Conservation (phyloP, 2,888 invertebrate species). For the Megaustenia siamemsis region DNA sequence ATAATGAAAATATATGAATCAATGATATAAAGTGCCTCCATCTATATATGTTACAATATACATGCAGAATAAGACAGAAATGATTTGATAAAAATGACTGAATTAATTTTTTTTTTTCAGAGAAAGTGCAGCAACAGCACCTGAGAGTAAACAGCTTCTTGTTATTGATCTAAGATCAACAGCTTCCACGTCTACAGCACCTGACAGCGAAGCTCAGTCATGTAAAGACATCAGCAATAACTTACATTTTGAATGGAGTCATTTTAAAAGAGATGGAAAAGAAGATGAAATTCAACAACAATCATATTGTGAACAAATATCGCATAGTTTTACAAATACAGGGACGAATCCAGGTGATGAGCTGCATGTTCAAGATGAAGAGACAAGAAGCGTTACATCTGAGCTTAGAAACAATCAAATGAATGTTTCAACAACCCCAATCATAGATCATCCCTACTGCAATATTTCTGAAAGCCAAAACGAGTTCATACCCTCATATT, state of each 20-base stretch:
- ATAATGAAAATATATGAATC: too few species aligned
- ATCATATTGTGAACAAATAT: neutral
- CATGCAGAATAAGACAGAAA: too few species aligned
- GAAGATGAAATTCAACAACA: neutral
- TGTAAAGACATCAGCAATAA: neutral
- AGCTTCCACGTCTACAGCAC: neutral
- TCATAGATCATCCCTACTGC: neutral
- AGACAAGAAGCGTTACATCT: neutral
- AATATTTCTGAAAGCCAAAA: neutral
- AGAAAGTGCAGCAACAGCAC: neutral
- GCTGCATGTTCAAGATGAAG: neutral
- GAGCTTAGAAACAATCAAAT: neutral
- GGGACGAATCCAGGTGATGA: neutral
- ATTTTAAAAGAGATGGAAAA: neutral
- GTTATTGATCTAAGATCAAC: neutral
- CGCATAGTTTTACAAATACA: neutral
- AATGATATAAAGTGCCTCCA: too few species aligned
- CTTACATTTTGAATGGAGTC: neutral
- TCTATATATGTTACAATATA: too few species aligned
- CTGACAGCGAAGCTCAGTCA: neutral
- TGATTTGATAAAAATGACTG: too few species aligned
- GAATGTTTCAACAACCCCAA: neutral
- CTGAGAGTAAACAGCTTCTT: neutral
- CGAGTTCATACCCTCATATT: neutral
- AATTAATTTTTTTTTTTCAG: neutral